These are phyloP conservation scores for Argyra leucocephala DNA, from an alignment of 2,888 invertebrate genomes.

Conservation along the genomic window DNA sequence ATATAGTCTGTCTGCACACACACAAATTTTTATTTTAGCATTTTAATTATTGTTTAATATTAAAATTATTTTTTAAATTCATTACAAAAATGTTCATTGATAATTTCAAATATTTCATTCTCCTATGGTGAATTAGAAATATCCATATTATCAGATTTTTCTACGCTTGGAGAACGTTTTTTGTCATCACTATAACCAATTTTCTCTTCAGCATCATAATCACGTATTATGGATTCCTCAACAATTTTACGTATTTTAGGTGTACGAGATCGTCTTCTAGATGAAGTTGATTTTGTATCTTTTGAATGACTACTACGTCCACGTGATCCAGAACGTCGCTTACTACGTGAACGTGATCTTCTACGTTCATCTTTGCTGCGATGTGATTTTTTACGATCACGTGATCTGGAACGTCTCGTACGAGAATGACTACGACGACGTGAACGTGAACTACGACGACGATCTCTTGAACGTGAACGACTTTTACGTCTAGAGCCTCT, in stretches of 20 bases:
- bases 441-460: constrained; percentile 34
- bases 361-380: constrained; percentile 45
- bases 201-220: constrained; percentile 36
- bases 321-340: constrained; percentile 42
- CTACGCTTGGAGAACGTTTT: constrained; percentile 46
- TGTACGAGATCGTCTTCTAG: constrained; percentile 38
- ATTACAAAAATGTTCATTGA: too few species aligned
- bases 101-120: too few species aligned
- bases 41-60: too few species aligned
- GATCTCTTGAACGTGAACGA: constrained; percentile 38
- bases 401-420: constrained; percentile 44
- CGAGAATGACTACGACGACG: constrained; percentile 33
- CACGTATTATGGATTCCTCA: constrained; percentile 35
- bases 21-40: too few species aligned
- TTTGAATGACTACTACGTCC: constrained; percentile 37
- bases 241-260: constrained; percentile 30
- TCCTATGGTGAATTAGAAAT: constrained; percentile 69
- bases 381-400: constrained; percentile 52
- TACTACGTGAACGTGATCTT: constrained; percentile 40
- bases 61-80: too few species aligned
- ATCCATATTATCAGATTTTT: constrained; percentile 64
- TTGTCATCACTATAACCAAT: constrained; percentile 45
- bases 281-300: constrained; percentile 34
- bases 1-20: too few species aligned
- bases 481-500: constrained; percentile 47